Evolutionary conservation across 2,888 invertebrate genomes (phyloP).

Genomic region (Prosapia bicincta): DNA sequence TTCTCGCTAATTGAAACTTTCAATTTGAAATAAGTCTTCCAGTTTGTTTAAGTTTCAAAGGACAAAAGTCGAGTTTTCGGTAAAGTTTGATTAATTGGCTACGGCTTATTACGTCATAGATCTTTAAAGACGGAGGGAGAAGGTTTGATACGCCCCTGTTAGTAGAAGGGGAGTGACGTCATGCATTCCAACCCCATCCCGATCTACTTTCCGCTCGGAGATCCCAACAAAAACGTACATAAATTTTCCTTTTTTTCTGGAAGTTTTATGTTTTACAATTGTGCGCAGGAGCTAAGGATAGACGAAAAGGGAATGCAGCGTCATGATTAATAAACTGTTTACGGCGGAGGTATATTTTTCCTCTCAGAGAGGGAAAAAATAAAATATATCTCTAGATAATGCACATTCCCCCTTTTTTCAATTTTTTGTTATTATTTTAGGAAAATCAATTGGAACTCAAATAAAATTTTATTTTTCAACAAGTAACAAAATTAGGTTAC

Average conservation of each 20-base stretch:
- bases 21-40: background rate
- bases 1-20: background rate
- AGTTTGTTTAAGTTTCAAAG: background rate
- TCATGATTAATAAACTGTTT: background rate
- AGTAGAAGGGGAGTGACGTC: background rate
- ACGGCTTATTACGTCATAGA: conserved; percentile 1
- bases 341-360: background rate
- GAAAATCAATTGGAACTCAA: too few species aligned
- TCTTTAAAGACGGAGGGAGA: background rate
- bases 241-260: background rate
- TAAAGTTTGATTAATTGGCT: background rate
- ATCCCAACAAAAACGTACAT: background rate
- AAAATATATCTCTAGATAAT: background rate
- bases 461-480: too few species aligned
- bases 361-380: background rate
- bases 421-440: background rate
- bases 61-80: background rate
- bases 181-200: background rate
- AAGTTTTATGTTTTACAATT: background rate
- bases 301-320: background rate
- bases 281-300: background rate
- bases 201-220: background rate
- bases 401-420: background rate
- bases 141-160: background rate
- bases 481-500: too few species aligned